Base-by-base conservation (phyloP, 2,113 vertebrate species). In the Peucedramus taeniatus region DNA sequence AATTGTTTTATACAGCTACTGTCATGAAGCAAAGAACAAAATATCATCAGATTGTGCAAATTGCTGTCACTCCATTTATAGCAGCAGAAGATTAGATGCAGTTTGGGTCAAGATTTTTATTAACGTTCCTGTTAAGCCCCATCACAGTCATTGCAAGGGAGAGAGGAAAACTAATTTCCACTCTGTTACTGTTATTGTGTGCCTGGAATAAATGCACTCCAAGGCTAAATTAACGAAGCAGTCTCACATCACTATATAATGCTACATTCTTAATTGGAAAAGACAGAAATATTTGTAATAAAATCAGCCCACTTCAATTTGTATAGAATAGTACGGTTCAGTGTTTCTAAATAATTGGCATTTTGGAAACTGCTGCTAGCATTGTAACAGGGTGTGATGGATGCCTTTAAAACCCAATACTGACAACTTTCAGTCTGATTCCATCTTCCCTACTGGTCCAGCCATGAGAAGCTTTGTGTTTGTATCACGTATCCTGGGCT, bases 271-370 rank as follows among this genome's bases (percentile, higher is more conserved):
- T 63, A 83, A 88, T 23, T 90, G 49, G 54, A 83, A 80, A 85
- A 86, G 40, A 68, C 47, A 93, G 53, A 84, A 91, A 57, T 79
- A 74, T 63, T 66, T 90, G 64, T 80, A 60, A 90, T 63, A 87
- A 79, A 77, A 83, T 74, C 42, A 60, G 22, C 3, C 6, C 39
- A 5, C 47, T 65, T 89, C 50, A 69, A 87, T 93, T 75, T 87
- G 54, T 77, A 50, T 49, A 70, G 35, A 56, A 24, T 31, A 20
- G 30, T 59, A 83, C 66, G 26, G 85, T 85, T 92, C 68, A 60
- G 19, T 44, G 72, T 96, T 72, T 89, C 53, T 89, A 87, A 93
- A 91, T 87, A 92, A 90, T 44, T 93, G 83, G 19, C 51, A 54
- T 69, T 80, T 83, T 94, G 42, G 45, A 74, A 39, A 44, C 42